phyloP scores from a whole-genome alignment of 1,140 invertebrate species.

The Drosophila mojavensis region DNA sequence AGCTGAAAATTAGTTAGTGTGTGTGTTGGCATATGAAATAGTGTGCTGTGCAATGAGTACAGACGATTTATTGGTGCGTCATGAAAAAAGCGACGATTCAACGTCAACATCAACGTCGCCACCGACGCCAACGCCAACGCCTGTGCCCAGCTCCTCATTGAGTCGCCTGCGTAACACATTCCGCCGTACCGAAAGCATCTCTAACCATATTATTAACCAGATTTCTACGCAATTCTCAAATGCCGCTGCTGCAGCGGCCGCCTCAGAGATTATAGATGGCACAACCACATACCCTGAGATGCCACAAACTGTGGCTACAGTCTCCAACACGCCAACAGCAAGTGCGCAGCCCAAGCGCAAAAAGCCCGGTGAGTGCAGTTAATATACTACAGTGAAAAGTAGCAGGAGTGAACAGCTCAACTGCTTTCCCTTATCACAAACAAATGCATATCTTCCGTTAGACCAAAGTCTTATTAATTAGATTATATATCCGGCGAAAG shows the following conservation, averaged over 20 bases:
- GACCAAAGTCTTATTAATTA: neutral
- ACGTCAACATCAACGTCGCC: slow-evolving; percentile 44
- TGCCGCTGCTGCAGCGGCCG: slow-evolving; percentile 67
- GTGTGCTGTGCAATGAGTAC: slow-evolving; percentile 58
- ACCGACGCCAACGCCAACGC: slow-evolving; percentile 33
- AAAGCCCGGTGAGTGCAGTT: slow-evolving; percentile 67
- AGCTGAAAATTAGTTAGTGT: slow-evolving; percentile 2
- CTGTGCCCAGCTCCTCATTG: slow-evolving; percentile 65
- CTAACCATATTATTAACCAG: slow-evolving; percentile 72
- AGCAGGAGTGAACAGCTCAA: neutral
- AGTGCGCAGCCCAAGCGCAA: slow-evolving; percentile 49
- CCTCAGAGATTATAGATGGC: slow-evolving; percentile 73
- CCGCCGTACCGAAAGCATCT: slow-evolving; percentile 74
- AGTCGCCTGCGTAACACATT: slow-evolving; percentile 79
- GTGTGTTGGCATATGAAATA: slow-evolving; percentile 21
- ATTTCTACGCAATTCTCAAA: slow-evolving; percentile 76
- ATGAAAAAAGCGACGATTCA: slow-evolving; percentile 71
- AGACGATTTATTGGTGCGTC: slow-evolving; percentile 72
- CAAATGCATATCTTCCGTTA: neutral
- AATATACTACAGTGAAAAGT: neutral
- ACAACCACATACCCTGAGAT: slow-evolving; percentile 62
- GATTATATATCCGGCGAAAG: neutral
- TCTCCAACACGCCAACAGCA: neutral
- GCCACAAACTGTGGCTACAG: slow-evolving; percentile 28
- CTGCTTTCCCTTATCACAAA: neutral